Conservation (phyloP, 2,113 vertebrate species). For the Alethe castanea region DNA sequence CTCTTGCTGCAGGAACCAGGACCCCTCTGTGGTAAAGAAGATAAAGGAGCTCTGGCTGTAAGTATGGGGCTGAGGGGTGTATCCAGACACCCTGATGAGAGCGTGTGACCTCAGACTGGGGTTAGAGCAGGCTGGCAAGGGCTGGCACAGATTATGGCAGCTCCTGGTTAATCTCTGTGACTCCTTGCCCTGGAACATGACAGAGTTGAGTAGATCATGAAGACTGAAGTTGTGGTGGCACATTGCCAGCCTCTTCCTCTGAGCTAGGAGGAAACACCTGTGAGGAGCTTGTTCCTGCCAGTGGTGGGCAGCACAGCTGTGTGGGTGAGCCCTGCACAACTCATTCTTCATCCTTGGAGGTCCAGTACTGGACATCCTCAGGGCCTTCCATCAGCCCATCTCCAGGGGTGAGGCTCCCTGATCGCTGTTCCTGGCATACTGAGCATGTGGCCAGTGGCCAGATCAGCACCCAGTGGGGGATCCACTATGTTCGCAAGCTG, state of each 20-base stretch:
- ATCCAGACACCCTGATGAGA: no score
- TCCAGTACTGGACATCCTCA: not conserved
- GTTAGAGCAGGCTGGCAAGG: not conserved
- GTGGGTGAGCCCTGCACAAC: not conserved
- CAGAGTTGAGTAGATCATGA: not conserved
- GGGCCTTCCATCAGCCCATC: not conserved
- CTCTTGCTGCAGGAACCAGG: slow-evolving; percentile 33
- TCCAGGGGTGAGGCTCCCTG: not conserved
- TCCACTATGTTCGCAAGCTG: not conserved
- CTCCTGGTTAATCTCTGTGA: not conserved
- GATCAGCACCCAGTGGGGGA: not conserved
- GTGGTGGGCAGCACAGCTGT: fast-evolving
- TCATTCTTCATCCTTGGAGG: not conserved
- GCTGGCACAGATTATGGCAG: not conserved
- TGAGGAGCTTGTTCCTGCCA: not conserved
- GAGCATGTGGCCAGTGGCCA: not conserved
- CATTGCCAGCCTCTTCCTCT: not conserved
- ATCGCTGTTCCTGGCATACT: not conserved
- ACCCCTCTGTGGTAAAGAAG: slow-evolving; percentile 43
- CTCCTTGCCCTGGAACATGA: not conserved
- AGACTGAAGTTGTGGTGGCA: not conserved
- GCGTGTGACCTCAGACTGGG: not conserved
- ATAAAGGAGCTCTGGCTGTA: slow-evolving; percentile 61
- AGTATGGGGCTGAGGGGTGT: not conserved
- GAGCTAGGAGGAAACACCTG: not conserved